Evolutionary conservation across 2,888 invertebrate species (phyloP).

Genomic region (Noctua comes): DNA sequence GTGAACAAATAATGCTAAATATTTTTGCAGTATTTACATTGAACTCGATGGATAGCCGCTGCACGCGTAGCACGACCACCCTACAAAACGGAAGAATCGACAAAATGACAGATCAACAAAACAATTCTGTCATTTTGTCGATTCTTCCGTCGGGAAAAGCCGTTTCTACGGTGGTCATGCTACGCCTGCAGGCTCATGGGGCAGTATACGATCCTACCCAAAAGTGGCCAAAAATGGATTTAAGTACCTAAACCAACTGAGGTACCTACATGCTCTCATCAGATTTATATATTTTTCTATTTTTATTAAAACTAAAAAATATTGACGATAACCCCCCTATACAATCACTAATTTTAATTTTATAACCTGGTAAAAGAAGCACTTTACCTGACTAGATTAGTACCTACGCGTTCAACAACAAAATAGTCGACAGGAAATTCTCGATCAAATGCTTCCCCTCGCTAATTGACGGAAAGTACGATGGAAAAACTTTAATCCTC

Average conservation of each 20-base stretch:
- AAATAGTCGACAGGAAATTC: constrained; percentile 61
- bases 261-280: background rate
- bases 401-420: constrained; percentile 21
- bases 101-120: too few species aligned
- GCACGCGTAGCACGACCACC: too few species aligned
- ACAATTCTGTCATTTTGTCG: too few species aligned
- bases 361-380: constrained; percentile 23
- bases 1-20: background rate
- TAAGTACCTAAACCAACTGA: background rate
- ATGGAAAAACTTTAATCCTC: constrained; percentile 57
- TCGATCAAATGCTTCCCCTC: constrained; percentile 66
- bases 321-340: background rate
- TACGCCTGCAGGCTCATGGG: too few species aligned
- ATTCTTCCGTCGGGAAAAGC: too few species aligned
- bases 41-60: background rate
- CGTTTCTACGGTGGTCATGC: too few species aligned
- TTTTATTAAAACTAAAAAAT: constrained; percentile 2
- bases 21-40: background rate
- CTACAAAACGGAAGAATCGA: too few species aligned
- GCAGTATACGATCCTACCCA: background rate
- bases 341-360: constrained; percentile 37
- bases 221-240: background rate
- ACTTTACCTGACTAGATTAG: constrained; percentile 36
- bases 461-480: constrained; percentile 66
- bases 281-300: background rate